Conservation (phyloP, 1,140 invertebrate species). For the Saccostrea echinata region DNA sequence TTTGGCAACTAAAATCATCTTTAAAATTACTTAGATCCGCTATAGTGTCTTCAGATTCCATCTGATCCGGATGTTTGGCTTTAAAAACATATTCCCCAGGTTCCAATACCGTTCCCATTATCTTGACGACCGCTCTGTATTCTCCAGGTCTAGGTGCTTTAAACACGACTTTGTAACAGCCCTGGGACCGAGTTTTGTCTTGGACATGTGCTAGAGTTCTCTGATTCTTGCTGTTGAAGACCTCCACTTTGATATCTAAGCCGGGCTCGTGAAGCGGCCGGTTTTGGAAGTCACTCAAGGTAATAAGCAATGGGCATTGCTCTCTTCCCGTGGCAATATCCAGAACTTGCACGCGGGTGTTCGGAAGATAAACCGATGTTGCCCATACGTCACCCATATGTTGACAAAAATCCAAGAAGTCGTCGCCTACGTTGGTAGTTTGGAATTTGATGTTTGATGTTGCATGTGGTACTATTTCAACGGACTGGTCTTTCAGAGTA, state of each 20-base stretch:
- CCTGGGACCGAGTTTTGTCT: conserved; percentile 19
- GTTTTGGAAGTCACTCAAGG: conserved; percentile 49
- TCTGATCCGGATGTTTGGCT: not conserved
- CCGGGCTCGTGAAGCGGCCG: conserved; percentile 44
- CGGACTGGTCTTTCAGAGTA: conserved; percentile 16
- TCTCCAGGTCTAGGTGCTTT: conserved; percentile 44
- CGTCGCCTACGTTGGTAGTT: conserved; percentile 14
- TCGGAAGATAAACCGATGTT: conserved; percentile 46
- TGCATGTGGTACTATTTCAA: conserved; percentile 30
- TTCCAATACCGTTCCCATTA: conserved; percentile 34
- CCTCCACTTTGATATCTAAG: conserved; percentile 49
- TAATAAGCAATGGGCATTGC: conserved; percentile 37
- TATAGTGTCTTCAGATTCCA: conserved; percentile 18
- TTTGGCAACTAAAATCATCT: too few species aligned
- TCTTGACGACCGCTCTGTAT: conserved; percentile 45
- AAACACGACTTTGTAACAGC: conserved; percentile 50
- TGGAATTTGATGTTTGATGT: conserved; percentile 47
- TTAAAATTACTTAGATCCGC: conserved; percentile 5
- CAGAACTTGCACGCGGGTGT: conserved; percentile 49
- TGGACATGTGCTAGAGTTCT: conserved; percentile 10
- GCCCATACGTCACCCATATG: conserved; percentile 50
- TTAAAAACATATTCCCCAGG: conserved; percentile 22
- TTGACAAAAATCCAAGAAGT: conserved; percentile 40
- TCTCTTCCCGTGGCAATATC: conserved; percentile 47
- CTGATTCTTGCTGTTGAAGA: conserved; percentile 44